A percentile compares a stretch with the other conserved stretches of the same genome.
Conservation (phyloP, 2,888 invertebrate genomes). For the Cordilura impudica region DNA sequence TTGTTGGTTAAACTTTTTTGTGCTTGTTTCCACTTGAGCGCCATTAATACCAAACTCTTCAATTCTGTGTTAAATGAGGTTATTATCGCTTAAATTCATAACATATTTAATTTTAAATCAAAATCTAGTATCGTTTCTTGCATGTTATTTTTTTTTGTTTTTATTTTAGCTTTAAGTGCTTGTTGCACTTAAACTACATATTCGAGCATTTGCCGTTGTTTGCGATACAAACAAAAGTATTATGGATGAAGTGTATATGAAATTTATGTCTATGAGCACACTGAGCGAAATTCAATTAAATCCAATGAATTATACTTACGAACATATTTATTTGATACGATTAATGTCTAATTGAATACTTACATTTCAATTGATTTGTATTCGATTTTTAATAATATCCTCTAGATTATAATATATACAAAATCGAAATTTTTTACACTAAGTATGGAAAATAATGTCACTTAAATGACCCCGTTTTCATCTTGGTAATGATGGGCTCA, state of each 20-base stretch:
- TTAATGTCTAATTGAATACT: too few relatives aligned
- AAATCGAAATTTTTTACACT: too few relatives aligned
- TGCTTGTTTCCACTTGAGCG: constrained; percentile 45
- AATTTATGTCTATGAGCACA: neutral
- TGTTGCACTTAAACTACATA: constrained; percentile 54
- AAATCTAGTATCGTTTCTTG: constrained; percentile 18
- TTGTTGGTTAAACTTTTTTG: constrained; percentile 12
- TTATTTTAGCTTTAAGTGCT: constrained; percentile 33
- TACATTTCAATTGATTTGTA: too few relatives aligned
- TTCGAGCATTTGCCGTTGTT: neutral
- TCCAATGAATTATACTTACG: too few relatives aligned
- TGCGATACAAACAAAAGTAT: neutral
- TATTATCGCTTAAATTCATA: constrained; percentile 46
- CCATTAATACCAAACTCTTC: constrained; percentile 36
- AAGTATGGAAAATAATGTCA: too few relatives aligned
- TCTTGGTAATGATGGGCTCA: too few relatives aligned
- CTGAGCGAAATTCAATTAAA: too few relatives aligned
- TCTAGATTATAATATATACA: too few relatives aligned
- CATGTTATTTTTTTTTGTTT: constrained; percentile 5
- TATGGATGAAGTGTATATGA: neutral
- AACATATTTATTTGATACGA: too few relatives aligned
- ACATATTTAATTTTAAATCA: constrained; percentile 35
- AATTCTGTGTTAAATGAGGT: constrained; percentile 50
- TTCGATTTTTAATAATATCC: too few relatives aligned
- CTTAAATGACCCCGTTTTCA: too few relatives aligned